Evolutionary conservation across 2,113 vertebrate genomes (phyloP), one percentile per base, ranked within the genome.

Genomic region (Barnardius zonarius): DNA sequence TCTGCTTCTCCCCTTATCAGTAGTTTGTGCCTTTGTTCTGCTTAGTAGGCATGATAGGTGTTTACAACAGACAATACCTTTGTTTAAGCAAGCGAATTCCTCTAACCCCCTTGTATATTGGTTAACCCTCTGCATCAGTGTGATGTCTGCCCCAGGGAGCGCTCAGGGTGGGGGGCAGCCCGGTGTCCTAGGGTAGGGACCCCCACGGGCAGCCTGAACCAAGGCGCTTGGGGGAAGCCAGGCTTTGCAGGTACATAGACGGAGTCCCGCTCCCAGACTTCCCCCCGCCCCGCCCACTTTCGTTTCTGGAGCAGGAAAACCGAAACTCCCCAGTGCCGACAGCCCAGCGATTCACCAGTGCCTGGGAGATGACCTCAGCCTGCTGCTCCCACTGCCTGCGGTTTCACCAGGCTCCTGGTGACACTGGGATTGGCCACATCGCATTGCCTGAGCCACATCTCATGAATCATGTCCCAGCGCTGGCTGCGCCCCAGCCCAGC

Each of bases 171-270:
- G 8, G 28, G 22, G 7, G 59, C 11, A 31, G 16, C 28, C 14
- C 0, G 0, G 31, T 44, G 43, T 9, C 51, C 25, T n/a, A 10
- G 9, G 11, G 43, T 4, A 0, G 37, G 22, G 17, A 55, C 5
- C 7, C 12, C 9, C 3, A 5, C 28, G 19, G 30, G 67, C 67
- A 39, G 28, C 30, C 7, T 43, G 13, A 48, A 19, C 46, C 33
- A 12, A 23, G 43, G 52, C 17, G 24, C 7, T 5, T 2, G 2
- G 30, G 5, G 28, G 25, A 8, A 35, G 11, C 27, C 17, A 20
- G 30, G 31, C 63, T 22, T 17, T 11, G 4, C 12, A 17, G 54
- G 33, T 20, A 18, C 17, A 9, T 28, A 5, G 9, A 11, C 19
- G 9, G 13, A 12, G 9, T 31, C 12, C 15, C 20, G 12, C 18